Evolutionary conservation across 1,140 invertebrate genomes (phyloP).

Genomic region (Drosophila littoralis): DNA sequence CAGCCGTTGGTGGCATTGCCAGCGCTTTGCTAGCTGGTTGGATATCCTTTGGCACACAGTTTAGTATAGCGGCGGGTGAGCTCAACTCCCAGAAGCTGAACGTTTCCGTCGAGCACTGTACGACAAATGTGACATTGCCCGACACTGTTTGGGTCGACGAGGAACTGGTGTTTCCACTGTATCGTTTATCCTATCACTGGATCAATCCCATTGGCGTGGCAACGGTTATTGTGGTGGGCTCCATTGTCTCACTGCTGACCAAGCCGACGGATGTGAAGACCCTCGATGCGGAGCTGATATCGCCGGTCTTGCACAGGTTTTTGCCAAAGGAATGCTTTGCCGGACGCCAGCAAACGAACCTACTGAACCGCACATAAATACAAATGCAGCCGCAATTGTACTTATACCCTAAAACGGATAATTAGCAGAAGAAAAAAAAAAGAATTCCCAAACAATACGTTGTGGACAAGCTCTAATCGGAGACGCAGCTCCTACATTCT

Average conservation of each 20-base stretch:
- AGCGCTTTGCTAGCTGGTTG: conserved; percentile 86
- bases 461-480: background rate
- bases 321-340: conserved; percentile 78
- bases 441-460: conserved; percentile 29
- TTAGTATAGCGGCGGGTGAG: conserved; percentile 80
- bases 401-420: background rate
- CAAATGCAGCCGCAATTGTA: conserved; percentile 10
- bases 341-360: conserved; percentile 54
- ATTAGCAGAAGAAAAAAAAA: background rate
- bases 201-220: conserved; percentile 89
- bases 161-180: conserved; percentile 88
- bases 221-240: conserved; percentile 88
- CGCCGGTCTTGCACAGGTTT: conserved; percentile 86
- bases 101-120: conserved; percentile 82
- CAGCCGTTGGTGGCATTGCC: conserved; percentile 86
- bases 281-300: conserved; percentile 87
- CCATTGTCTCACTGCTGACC: conserved; percentile 88
- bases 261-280: conserved; percentile 86
- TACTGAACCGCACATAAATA: conserved; percentile 40
- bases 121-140: conserved; percentile 58
- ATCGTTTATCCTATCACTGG: conserved; percentile 91
- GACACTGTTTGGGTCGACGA: conserved; percentile 81
- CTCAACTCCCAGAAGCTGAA: conserved; percentile 84
- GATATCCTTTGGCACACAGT: conserved; percentile 86
- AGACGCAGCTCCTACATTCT: conserved; percentile 10